Base-by-base conservation (phyloP, 2,888 invertebrate species). In the Yponomeuta malinellus region DNA sequence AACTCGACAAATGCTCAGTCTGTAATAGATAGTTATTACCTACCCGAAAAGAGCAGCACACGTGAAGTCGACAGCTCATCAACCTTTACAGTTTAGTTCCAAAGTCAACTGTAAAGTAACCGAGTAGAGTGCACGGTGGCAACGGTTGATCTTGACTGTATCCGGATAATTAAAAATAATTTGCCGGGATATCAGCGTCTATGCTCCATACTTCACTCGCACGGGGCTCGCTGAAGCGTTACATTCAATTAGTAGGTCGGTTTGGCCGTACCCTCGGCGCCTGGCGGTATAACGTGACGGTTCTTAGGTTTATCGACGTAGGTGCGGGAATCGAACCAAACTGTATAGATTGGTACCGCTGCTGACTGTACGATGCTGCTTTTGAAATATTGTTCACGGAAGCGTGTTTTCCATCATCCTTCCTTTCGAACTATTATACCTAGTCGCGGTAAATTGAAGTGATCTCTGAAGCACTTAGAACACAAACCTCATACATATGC, bases 381-480 rank as follows among this genome's bases (percentile, higher is more conserved):
- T 59, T 59, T 59, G 52, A 59, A 59, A 59, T 59, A 59, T 59
- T 59, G 52, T 59, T 59, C 52, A 59, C 52, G 52, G 52, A 59
- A 59, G 52, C 52, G 52, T 59, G 15, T 59, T 59, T 59, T 59
- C 52, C 52, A 59, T 15, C 52, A 59, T 59, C 52, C 52, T 59
- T 59, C 52, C 52, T 59, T 59, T 59, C 15, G 52, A 15, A 59
- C 52, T 59, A 59, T 59, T 15, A 59, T 15, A 15, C 15, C 52
- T 15, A 15, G 6, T 59, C 52, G 15, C 12, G 43, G 43, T 43
- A 43, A 43, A 43, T 5, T 43, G 43, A 43, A 8, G 43, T 43
- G 43, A 43, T 43, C 43, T 43, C 6, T 43, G 9, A 8, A 8
- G 9, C 43, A 5, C 43, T 43, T 43, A 43, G 43, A 43, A 43